Base-by-base conservation (phyloP, 2,113 vertebrate species). In the Epinephelus cyanopodus region DNA sequence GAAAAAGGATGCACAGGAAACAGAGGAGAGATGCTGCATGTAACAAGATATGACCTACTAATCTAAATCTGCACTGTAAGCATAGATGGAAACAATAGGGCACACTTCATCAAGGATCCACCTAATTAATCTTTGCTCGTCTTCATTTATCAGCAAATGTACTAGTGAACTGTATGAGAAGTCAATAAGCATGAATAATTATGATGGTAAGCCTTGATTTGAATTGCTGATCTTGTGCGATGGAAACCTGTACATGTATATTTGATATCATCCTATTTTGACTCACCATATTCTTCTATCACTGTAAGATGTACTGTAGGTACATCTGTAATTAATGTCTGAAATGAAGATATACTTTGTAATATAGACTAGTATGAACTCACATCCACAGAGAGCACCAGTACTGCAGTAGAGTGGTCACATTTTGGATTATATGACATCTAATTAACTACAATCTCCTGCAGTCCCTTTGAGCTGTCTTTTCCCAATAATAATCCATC, bases 381-480 rank as follows among this genome's bases (percentile, higher is more conserved):
- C 33, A 57, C n/a, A 42, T 14, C 81, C 57, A 84, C 72, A 45
- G 33, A 33, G 9, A 74, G 52, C 45, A 8, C 12, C n/a, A 12
- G 17, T 25, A 19, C 37, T 56, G 53, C 47, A 68, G 61, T 18
- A 27, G 12, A 4, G 17, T 12, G 2, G 19, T 48, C 64, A 33
- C 57, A 74, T 75, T 57, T 58, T 54, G 25, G 65, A 81, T 81
- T 68, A 52, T 13, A 64, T 27, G 67, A 81, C 37, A 19, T 81
- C 67, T 79, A 78, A 74, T 68, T 74, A 74, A 80, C 58, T 78
- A 58, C 37, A 23, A 66, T 77, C 53, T 52, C 58, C 21, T 42
- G 18, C 54, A 33, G 58, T 77, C 72, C 14, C 50, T 84, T 58
- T 85, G 42, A 89, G 57, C 65, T 21, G 17, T 62, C 27, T 39